Evolutionary conservation across 2,113 vertebrate genomes (phyloP).

Genomic region (Vimba vimba): DNA sequence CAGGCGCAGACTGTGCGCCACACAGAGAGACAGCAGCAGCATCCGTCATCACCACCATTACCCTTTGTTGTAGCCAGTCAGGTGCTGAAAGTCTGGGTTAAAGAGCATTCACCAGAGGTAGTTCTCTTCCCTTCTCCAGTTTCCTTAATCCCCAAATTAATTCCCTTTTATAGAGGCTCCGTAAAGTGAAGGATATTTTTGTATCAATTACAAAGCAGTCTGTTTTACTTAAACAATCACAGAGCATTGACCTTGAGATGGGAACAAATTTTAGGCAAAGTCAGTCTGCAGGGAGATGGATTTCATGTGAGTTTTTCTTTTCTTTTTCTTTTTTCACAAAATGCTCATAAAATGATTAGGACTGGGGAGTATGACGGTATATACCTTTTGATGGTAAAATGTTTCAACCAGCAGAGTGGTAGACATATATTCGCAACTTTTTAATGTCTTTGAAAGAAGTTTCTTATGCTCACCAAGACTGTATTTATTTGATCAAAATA

Average conservation of each 20-base stretch:
- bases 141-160: slow-evolving; percentile 72
- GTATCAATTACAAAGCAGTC: slow-evolving; percentile 59
- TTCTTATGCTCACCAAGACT: not conserved
- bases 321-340: not conserved
- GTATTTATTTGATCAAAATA: not conserved
- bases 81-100: slow-evolving; percentile 84
- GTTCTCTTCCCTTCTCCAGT: slow-evolving; percentile 60
- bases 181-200: slow-evolving; percentile 64
- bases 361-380: not conserved
- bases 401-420: not conserved
- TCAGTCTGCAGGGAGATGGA: slow-evolving; percentile 45
- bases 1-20: slow-evolving; percentile 72
- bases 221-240: slow-evolving; percentile 59
- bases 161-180: slow-evolving; percentile 63
- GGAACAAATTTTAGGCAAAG: slow-evolving; percentile 36
- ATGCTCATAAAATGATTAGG: not conserved
- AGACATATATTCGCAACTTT: not conserved
- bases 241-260: slow-evolving; percentile 53
- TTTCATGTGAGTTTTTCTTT: slow-evolving; percentile 20
- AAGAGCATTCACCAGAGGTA: slow-evolving; percentile 77
- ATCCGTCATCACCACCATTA: slow-evolving; percentile 83
- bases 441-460: not conserved
- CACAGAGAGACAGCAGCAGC: slow-evolving; percentile 67
- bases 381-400: not conserved
- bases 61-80: slow-evolving; percentile 77